Conservation (phyloP, 2,888 invertebrate species). For the Mycalesis mineus region DNA sequence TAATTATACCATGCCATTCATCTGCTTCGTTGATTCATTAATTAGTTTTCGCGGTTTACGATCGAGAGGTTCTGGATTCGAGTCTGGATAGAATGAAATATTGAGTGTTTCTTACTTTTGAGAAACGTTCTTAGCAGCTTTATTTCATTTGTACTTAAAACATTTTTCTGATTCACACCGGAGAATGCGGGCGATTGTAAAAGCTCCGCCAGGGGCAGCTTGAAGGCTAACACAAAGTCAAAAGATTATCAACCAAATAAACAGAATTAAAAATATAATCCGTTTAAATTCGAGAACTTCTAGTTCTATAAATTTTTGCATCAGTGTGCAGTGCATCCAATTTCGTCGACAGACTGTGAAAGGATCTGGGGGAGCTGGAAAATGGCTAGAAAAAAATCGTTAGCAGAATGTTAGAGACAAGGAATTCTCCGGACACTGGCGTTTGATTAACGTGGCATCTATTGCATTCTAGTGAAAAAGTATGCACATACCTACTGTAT, state of each 20-base stretch:
- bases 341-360: constrained; percentile 51
- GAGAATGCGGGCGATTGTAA: too few species aligned
- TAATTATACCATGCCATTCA: too few species aligned
- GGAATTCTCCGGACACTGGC: constrained; percentile 20
- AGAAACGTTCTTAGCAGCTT: too few species aligned
- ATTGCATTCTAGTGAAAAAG: constrained; percentile 24
- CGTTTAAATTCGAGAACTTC: constrained; percentile 28
- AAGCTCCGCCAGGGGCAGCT: too few species aligned
- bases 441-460: constrained; percentile 33
- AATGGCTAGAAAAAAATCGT: constrained; percentile 26
- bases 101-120: too few species aligned
- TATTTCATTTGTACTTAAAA: too few species aligned
- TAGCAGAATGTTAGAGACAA: constrained; percentile 21
- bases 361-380: constrained; percentile 35
- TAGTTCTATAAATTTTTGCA: constrained; percentile 39
- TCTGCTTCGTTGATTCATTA: too few species aligned
- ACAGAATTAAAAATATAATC: background rate
- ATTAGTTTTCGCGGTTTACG: too few species aligned
- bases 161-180: too few species aligned
- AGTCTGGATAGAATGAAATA: too few species aligned
- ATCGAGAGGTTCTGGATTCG: too few species aligned
- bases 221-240: too few species aligned
- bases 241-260: background rate
- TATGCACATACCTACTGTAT: background rate
- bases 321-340: constrained; percentile 55